Conservation (phyloP, 2,797 vertebrate genomes). For the Enteromius argenteus region DNA sequence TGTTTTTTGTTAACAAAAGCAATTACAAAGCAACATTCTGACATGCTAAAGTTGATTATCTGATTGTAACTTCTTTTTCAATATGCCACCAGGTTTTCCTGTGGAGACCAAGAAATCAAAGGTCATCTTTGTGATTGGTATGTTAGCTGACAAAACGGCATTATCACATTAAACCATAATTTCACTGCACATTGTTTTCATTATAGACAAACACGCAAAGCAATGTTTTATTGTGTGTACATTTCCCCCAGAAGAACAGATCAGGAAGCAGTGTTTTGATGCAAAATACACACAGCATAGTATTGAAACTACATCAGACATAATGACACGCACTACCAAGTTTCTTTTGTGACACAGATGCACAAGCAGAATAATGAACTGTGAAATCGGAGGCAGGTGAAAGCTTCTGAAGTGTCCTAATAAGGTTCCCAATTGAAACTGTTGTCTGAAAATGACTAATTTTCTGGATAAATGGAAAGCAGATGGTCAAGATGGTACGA, state of each 20-base stretch:
- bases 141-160: conserved; percentile 64
- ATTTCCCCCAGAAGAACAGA: background rate
- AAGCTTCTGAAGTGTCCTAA: background rate
- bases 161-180: background rate
- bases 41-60: conserved; percentile 3
- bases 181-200: background rate
- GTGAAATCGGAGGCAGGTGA: conserved; percentile 18
- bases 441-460: conserved; percentile 19
- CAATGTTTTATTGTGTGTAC: background rate
- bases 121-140: conserved; percentile 94
- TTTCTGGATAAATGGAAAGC: background rate
- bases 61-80: conserved; percentile 26
- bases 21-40: background rate
- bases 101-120: conserved; percentile 88
- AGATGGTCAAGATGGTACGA: background rate
- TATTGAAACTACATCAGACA: background rate
- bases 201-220: background rate
- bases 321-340: background rate
- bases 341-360: background rate
- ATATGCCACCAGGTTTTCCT: conserved; percentile 71
- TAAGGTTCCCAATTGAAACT: conserved; percentile 2
- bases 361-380: conserved; percentile 1
- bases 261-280: conserved; percentile 2
- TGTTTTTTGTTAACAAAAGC: no score
- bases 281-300: background rate